A percentile compares a stretch with the other conserved stretches of the same genome.
phyloP scores from a whole-genome alignment of 2,888 invertebrate species.

The Cryptus viduatorius region DNA sequence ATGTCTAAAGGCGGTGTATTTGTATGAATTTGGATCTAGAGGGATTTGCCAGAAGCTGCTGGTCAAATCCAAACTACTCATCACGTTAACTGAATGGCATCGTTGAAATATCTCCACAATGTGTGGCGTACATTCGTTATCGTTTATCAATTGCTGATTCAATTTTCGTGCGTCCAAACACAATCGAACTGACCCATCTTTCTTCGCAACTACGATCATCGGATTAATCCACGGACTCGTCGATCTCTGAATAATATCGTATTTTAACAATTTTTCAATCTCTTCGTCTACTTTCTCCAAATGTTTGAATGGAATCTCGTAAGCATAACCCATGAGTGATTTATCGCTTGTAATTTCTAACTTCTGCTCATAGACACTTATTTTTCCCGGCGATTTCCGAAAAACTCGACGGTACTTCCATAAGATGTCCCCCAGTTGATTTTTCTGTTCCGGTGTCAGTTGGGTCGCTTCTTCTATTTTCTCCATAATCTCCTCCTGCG shows the following conservation, averaged over 20 bases:
- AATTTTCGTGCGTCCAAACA: not conserved
- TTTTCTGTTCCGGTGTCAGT: not conserved
- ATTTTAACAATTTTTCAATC: slow-evolving; percentile 8
- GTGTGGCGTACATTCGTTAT: slow-evolving; percentile 11
- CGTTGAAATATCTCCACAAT: not conserved
- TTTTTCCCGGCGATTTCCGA: not conserved
- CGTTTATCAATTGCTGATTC: not conserved
- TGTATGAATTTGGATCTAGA: not conserved
- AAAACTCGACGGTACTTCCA: not conserved
- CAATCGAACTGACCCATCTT: not conserved
- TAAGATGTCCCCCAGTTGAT: not conserved
- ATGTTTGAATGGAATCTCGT: slow-evolving; percentile 27
- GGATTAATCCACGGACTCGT: slow-evolving; percentile 30
- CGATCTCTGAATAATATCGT: slow-evolving; percentile 22
- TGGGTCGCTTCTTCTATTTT: not conserved
- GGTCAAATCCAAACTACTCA: not conserved
- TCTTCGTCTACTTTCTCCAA: slow-evolving; percentile 29
- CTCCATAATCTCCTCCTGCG: not conserved
- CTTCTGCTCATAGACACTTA: not conserved
- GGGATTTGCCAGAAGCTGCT: slow-evolving; percentile 28
- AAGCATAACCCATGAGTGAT: not conserved
- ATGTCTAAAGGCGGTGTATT: slow-evolving; percentile 11
- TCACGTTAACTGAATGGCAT: not conserved
- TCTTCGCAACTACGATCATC: not conserved
- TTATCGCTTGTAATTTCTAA: not conserved